Evolutionary conservation across 2,797 vertebrate genomes (phyloP).

Genomic region (Rhinichthys osculus): DNA sequence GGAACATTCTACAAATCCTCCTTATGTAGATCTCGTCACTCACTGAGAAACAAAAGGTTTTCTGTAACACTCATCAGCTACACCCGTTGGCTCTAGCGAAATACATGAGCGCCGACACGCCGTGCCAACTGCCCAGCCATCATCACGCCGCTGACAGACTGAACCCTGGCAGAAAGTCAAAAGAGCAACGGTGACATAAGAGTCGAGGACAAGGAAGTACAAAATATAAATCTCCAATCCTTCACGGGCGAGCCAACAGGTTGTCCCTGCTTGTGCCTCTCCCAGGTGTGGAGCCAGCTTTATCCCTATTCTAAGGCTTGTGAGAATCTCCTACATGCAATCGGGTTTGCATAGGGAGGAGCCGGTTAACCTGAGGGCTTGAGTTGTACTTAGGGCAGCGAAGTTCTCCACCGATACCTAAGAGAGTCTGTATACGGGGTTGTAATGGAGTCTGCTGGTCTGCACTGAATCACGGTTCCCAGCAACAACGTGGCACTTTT

Average conservation of each 20-base stretch:
- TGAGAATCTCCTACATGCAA: constrained; percentile 29
- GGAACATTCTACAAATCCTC: constrained; percentile 28
- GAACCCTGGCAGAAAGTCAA: constrained; percentile 45
- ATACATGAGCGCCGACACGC: constrained; percentile 40
- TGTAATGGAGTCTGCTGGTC: not conserved
- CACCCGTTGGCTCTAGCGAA: constrained; percentile 59
- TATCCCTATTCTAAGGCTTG: constrained; percentile 35
- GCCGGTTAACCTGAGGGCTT: constrained; percentile 31
- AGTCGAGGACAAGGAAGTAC: constrained; percentile 12
- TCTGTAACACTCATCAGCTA: constrained; percentile 61
- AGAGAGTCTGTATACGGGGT: not conserved
- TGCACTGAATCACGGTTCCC: constrained; percentile 7
- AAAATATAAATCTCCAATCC: constrained; percentile 2
- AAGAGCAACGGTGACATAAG: constrained; percentile 7
- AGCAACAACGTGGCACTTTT: constrained; percentile 18
- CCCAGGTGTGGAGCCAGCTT: constrained; percentile 45
- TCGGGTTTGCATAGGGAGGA: constrained; percentile 43
- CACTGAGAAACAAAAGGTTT: constrained; percentile 64
- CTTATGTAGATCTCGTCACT: constrained; percentile 53
- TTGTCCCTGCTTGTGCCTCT: constrained; percentile 39
- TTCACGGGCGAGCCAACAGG: constrained; percentile 39
- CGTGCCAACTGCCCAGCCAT: constrained; percentile 56
- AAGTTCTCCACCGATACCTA: constrained; percentile 13
- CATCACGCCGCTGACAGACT: constrained; percentile 31
- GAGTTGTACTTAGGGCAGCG: not conserved